phyloP scores from a whole-genome alignment of 2,888 invertebrate genomes.

The Tyria jacobaeae region DNA sequence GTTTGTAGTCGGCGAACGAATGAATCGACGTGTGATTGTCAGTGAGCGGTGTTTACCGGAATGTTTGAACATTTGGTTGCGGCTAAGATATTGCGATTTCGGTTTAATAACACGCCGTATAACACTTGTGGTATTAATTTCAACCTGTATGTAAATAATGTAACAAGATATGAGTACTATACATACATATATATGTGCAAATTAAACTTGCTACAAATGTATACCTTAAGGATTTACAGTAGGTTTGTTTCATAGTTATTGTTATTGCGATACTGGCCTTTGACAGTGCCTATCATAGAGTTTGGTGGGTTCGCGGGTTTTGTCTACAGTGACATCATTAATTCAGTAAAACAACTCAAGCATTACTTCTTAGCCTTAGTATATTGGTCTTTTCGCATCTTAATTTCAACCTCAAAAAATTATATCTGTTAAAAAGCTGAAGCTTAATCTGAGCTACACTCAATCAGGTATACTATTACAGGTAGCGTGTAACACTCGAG shows the following conservation, averaged over 20 bases:
- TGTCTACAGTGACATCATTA: too few relatives aligned
- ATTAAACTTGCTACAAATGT: not conserved
- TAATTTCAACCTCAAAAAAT: too few relatives aligned
- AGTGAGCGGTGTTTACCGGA: constrained; percentile 4
- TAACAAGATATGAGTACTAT: not conserved
- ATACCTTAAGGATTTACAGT: not conserved
- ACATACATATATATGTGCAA: too few relatives aligned
- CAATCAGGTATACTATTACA: not conserved
- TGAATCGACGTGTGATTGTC: constrained; percentile 11
- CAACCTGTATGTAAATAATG: not conserved
- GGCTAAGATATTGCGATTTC: not conserved
- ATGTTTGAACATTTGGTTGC: constrained; percentile 5
- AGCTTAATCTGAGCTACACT: too few relatives aligned
- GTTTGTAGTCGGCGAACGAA: constrained; percentile 24
- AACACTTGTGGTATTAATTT: not conserved
- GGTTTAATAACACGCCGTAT: not conserved
- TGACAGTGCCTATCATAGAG: too few relatives aligned
- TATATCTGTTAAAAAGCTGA: too few relatives aligned
- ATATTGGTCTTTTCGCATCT: too few relatives aligned
- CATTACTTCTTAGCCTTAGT: too few relatives aligned
- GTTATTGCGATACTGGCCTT: too few relatives aligned
- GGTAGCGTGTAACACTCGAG: not conserved
- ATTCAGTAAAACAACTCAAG: too few relatives aligned
- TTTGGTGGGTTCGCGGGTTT: too few relatives aligned
- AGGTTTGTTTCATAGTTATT: not conserved